Percentiles rank a stretch among this genome's conserved stretches.
Evolutionary conservation across 2,888 invertebrate genomes (phyloP).

Genomic region (Graphium colonna): DNA sequence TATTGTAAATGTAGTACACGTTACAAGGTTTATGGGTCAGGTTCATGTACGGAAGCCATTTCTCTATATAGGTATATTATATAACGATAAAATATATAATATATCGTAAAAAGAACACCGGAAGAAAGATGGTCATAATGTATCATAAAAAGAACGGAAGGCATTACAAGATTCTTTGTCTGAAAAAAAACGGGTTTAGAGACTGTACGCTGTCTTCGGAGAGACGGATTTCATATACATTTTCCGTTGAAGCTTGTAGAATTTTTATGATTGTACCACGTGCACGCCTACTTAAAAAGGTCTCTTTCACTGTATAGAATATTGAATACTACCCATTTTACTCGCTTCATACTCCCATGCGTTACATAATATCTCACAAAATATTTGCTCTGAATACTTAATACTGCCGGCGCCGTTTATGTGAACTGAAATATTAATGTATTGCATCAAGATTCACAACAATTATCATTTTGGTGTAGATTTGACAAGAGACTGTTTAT

Average conservation of each 20-base stretch:
- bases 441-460: background rate
- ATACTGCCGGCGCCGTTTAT: background rate
- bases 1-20: no score
- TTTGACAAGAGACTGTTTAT: no score
- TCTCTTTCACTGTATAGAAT: constrained; percentile 9
- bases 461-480: background rate
- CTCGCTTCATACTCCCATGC: constrained; percentile 3
- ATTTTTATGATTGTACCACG: constrained; percentile 13
- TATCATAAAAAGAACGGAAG: no score
- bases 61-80: no score
- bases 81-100: no score
- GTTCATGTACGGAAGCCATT: no score
- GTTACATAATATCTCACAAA: constrained; percentile 14
- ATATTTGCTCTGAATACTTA: constrained; percentile 12
- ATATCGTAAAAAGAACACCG: no score
- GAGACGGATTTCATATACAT: background rate
- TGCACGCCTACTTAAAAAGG: constrained; percentile 4
- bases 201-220: background rate
- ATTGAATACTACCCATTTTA: constrained; percentile 6
- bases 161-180: background rate
- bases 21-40: no score
- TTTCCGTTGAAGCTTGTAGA: constrained; percentile 2
- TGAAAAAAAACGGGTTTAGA: background rate
- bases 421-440: background rate
- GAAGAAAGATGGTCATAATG: no score